Evolutionary conservation across 2,113 vertebrate genomes (phyloP), one percentile per base, ranked within the genome.

Genomic region (Planiliza haematocheilus): DNA sequence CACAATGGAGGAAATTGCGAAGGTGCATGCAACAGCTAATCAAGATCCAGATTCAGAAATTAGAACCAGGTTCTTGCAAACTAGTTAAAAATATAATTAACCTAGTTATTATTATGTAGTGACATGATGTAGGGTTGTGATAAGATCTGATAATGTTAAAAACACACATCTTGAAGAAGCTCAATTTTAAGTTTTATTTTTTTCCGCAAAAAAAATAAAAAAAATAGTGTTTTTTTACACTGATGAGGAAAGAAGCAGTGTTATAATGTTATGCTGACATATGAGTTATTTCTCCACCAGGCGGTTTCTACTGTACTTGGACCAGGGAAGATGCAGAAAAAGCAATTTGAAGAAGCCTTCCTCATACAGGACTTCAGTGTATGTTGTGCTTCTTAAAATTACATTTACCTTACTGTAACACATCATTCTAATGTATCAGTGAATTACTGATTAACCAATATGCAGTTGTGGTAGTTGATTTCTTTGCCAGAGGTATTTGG

Each of bases 351-450:
- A 88, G 91, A 95, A 10, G 93, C 92, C 56, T 96, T 94, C 74
- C 87, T 97, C 17, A 88, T 37, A 36, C 86, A 89, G 81, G 95
- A 97, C 1, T 77, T 97, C 62, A 95, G 90, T 24, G 98, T 99
- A 70, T 58, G 95, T 94, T 81, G 1, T 7, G n/a, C 10, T n/a
- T n/a, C 24, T 3, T 53, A 13, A 3, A 24, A 42, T n/a, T 4
- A 39, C 20, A 18, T 8, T 8, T 17, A 30, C 20, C 17, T 12
- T 16, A 37, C 48, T 34, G 7, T 49, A 49, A 49, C 10, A 12
- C 39, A 3, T 10, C 17, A 48, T 30, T 30, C 2, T 30, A 2
- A 30, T 30, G 24, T 30, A 30, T 30, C 24, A 30, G 24, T 30
- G 24, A 30, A 30, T 5, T 30, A 30, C 24, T 30, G 24, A 30